phyloP scores from a whole-genome alignment of 2,888 invertebrate genomes.

The Macrosoma leucophasiata region DNA sequence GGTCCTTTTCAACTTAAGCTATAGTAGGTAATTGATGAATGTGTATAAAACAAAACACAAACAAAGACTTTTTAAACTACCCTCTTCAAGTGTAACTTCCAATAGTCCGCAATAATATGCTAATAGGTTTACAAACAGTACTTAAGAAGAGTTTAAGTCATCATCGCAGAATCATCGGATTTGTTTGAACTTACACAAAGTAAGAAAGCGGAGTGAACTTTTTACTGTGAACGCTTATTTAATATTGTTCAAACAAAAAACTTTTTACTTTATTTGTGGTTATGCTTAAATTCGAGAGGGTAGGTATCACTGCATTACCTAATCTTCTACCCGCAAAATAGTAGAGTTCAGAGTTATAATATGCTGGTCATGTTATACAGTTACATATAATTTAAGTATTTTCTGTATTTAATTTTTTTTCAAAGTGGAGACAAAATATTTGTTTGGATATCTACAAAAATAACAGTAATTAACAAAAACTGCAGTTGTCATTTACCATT shows the following conservation, averaged over 20 bases:
- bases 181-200: slow-evolving; percentile 31
- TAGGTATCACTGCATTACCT: slow-evolving; percentile 13
- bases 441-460: too few species aligned
- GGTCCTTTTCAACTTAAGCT: background rate
- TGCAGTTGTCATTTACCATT: too few species aligned
- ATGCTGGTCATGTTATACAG: slow-evolving; percentile 29
- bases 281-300: slow-evolving; percentile 13
- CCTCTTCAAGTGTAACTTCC: too few species aligned
- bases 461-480: too few species aligned
- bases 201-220: slow-evolving; percentile 27
- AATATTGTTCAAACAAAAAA: slow-evolving; percentile 31
- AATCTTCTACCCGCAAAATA: slow-evolving; percentile 16
- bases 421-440: too few species aligned
- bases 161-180: slow-evolving; percentile 39
- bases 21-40: slow-evolving; percentile 8
- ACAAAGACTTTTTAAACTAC: slow-evolving; percentile 25
- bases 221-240: slow-evolving; percentile 32
- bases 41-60: slow-evolving; percentile 23
- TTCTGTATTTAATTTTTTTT: slow-evolving; percentile 9
- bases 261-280: slow-evolving; percentile 21
- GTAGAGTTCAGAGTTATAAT: slow-evolving; percentile 14
- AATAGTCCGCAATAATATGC: slow-evolving; percentile 32
- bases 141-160: slow-evolving; percentile 36
- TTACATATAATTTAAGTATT: slow-evolving; percentile 30
- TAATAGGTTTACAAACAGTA: slow-evolving; percentile 43